Evolutionary conservation across 2,797 vertebrate genomes (phyloP), one percentile per base, ranked within the genome.

Genomic region (Poecilia wingei): DNA sequence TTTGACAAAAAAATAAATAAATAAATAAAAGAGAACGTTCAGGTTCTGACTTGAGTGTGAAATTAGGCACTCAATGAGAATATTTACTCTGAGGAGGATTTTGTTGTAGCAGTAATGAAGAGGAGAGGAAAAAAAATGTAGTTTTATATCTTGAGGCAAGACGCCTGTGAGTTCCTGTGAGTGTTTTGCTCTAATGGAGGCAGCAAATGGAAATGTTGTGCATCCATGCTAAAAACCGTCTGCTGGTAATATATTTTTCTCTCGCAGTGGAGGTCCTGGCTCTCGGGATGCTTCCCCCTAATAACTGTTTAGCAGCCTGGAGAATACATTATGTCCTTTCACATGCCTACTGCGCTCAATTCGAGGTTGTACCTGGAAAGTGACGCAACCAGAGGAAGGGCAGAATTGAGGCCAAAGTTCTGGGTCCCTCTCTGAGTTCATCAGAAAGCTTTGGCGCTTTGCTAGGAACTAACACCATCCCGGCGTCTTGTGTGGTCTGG

Each of bases 401-500:
- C 45, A 78, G 82, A 82, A 82, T 79, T 79, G 75, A 70, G 78
- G 84, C 87, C 86, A 79, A 79, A 78, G 77, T 84, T 68, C 84
- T 43, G 9, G 66, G 66, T 43, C 39, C 41, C 39, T 43, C 39
- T 86, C 59, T 74, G 81, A 75, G 89, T 89, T 93, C 88, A 89
- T 45, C 78, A 39, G 79, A 89, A 75, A 87, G 79, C 82, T 92
- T 82, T 75, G 82, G 80, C 87, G 81, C 72, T 84, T 78, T 39
- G 74, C 66, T 77, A 81, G 85, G 89, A 93, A 88, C 84, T 51
- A 72, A 91, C 81, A 90, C 88, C 86, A 82, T 71, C 83, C 78
- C 20, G 2, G 70, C 92, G 87, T 59, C 87, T 85, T 94, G 93
- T 94, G 93, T 94, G 92, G 93, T 72, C 91, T 76, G 79, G 87